Base-by-base conservation (phyloP, 2,797 vertebrate genomes). In the Eulemur mongoz region DNA sequence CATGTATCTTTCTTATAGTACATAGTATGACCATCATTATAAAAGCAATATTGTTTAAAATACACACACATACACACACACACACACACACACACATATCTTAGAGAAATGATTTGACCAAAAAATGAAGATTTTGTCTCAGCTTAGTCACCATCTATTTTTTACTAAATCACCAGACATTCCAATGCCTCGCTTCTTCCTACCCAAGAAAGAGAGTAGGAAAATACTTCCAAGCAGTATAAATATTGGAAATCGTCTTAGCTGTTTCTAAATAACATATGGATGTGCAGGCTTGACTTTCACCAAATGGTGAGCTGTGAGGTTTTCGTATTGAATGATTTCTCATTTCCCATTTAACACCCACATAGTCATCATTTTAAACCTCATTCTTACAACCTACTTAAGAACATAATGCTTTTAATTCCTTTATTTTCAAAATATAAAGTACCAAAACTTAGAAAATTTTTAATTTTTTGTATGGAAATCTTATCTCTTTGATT, bases 211-310 rank as follows among this genome's bases (percentile, higher is more conserved):
- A 70, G 50, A 89, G 89, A 93, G 79, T 89, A 32, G 92, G 89
- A 90, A 91, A 96, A 89, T 83, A 91, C 82, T 82, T 91, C 91
- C 45, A 92, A 97, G 94, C 27, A 82, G 57, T 54, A 87, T 96
- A 97, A 97, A 98, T 96, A 98, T 96, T 97, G 97, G 89, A 96
- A 95, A 84, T 96, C 91, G 93, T 97, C 95, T 96, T 69, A 78
- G 70, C 93, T 98, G 96, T 97, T 96, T 97, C 89, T 97, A 93
- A 95, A 97, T 96, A 97, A 88, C 96, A 97, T 97, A 97, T 97
- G 94, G 89, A 65, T 89, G 61, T 76, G 48, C 75, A 95, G 83
- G 73, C 63, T 91, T 97, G 82, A 83, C 85, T 96, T 95, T 91
- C 86, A 91, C 93, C 96, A 97, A 95, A 89, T 93, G 93, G 81